Conservation (phyloP, 2,888 invertebrate genomes). For the Emmelina monodactyla region DNA sequence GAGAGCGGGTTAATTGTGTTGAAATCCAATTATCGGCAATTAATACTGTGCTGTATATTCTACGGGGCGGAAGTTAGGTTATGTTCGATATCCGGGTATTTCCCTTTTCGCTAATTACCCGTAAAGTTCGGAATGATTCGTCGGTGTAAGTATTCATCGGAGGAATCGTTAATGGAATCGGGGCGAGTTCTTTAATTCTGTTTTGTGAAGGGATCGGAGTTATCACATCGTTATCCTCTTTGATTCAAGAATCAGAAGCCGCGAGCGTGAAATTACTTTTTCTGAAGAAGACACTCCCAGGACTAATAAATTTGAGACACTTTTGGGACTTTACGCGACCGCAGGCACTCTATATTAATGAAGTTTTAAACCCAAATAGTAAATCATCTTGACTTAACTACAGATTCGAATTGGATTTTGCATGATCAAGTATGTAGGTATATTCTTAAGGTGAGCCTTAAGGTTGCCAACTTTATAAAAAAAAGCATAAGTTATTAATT, state of each 20-base stretch:
- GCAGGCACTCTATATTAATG: too few species aligned
- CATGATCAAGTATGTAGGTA: too few species aligned
- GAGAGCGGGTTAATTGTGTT: background rate
- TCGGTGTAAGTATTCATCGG: background rate
- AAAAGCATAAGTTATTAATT: too few species aligned
- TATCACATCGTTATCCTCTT: constrained; percentile 1
- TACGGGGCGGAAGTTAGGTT: background rate
- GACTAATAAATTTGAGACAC: background rate
- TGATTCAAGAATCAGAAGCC: constrained; percentile 1
- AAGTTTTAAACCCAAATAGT: too few species aligned
- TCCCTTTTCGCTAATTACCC: background rate
- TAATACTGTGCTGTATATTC: background rate
- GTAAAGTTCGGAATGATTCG: background rate
- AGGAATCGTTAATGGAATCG: background rate
- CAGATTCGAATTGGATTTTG: too few species aligned
- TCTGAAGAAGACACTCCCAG: background rate
- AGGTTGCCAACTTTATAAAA: too few species aligned
- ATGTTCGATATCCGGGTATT: background rate
- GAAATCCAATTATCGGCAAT: background rate
- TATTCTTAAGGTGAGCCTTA: too few species aligned
- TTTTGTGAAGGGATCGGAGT: background rate
- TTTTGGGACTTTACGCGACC: background rate
- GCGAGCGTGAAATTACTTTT: constrained; percentile 1
- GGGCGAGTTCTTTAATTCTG: background rate
- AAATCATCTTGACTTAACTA: too few species aligned